Percentiles rank a stretch among this genome's conserved stretches.
Conservation (phyloP, 2,888 invertebrate genomes). For the Autographa pulchrina region DNA sequence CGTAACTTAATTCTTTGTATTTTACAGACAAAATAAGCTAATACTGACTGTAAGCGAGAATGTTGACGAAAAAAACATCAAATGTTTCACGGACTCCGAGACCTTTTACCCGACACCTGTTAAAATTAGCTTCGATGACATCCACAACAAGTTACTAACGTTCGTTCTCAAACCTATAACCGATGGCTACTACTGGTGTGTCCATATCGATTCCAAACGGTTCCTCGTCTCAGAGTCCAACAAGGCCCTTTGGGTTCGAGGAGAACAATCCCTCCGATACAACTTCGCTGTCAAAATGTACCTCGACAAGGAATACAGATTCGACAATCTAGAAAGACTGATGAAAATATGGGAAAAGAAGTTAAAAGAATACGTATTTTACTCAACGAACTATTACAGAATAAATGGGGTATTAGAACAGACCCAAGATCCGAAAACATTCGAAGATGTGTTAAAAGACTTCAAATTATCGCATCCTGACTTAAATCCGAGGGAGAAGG, state of each 20-base stretch:
- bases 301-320: constrained; percentile 59
- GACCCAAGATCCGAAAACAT: constrained; percentile 42
- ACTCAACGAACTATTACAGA: constrained; percentile 72
- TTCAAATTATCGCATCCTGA: constrained; percentile 62
- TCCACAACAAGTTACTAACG: constrained; percentile 57
- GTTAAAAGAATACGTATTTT: constrained; percentile 77
- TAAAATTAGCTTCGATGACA: constrained; percentile 61
- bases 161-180: constrained; percentile 67
- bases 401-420: constrained; percentile 56
- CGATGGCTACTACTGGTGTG: constrained; percentile 86
- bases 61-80: constrained; percentile 67
- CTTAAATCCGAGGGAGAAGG: constrained; percentile 62
- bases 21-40: constrained; percentile 75
- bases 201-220: constrained; percentile 70
- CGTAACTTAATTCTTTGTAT: neutral
- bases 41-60: constrained; percentile 67
- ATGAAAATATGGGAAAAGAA: constrained; percentile 70
- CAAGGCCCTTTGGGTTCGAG: constrained; percentile 73
- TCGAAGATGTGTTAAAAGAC: constrained; percentile 61
- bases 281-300: constrained; percentile 76
- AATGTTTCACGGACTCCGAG: constrained; percentile 81
- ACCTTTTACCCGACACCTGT: constrained; percentile 71
- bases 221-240: constrained; percentile 75
- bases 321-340: constrained; percentile 53
- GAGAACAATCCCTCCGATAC: constrained; percentile 68